Percentiles rank a stretch among this genome's conserved stretches.
These are phyloP conservation scores for Bufo gargarizans DNA, from an alignment of 2,113 vertebrate species.

Conservation along the genomic window DNA sequence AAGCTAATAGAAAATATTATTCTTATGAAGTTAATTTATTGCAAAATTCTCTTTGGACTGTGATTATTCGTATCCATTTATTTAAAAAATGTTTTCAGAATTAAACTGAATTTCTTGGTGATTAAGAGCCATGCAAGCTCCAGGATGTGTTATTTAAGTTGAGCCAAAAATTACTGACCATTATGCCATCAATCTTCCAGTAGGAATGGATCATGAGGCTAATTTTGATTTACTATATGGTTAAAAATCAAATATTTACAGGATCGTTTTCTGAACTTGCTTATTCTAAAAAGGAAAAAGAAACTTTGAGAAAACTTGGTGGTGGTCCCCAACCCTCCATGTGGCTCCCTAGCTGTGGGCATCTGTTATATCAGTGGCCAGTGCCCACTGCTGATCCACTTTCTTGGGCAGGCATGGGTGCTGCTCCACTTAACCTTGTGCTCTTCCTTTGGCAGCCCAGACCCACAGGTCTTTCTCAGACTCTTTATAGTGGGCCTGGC, in stretches of 20 bases:
- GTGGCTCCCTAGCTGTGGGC: no score
- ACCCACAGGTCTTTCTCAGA: no score
- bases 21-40: slow-evolving; percentile 66
- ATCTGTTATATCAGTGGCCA: no score
- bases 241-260: background rate
- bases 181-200: background rate
- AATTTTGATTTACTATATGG: background rate
- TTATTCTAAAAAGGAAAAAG: no score
- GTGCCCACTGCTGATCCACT: no score
- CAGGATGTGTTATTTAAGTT: background rate
- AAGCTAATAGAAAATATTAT: slow-evolving; percentile 87
- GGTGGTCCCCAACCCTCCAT: no score
- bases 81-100: background rate
- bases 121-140: background rate
- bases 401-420: no score
- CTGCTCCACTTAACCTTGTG: no score
- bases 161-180: background rate
- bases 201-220: background rate
- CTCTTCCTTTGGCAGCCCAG: no score
- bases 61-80: background rate
- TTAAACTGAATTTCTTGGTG: background rate
- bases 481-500: no score
- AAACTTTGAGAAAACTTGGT: no score
- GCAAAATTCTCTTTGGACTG: slow-evolving; percentile 70
- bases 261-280: no score